Conservation (phyloP, 2,888 invertebrate genomes). For the Pseudoips prasinana region DNA sequence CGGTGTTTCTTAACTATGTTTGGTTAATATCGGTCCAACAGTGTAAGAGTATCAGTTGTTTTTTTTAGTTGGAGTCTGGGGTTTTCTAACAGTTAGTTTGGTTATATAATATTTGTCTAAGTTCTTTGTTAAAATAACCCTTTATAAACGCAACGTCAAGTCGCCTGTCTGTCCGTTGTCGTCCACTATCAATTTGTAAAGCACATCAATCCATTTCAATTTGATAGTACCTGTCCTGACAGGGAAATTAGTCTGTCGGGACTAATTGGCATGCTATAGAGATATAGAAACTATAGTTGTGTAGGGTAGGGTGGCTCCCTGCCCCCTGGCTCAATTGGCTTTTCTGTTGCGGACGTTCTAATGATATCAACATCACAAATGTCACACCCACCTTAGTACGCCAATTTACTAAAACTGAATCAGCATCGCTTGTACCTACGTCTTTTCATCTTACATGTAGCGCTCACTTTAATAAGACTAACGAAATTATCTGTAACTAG, state of each 20-base stretch:
- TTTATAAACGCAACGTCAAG: too few relatives aligned
- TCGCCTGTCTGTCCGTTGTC: too few relatives aligned
- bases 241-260: slow-evolving; percentile 12
- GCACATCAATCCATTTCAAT: too few relatives aligned
- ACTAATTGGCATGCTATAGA: slow-evolving; percentile 7
- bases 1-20: too few relatives aligned
- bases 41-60: too few relatives aligned
- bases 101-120: too few relatives aligned
- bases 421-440: background rate
- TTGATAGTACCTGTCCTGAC: background rate
- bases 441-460: background rate
- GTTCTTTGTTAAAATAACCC: too few relatives aligned
- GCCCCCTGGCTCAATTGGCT: slow-evolving; percentile 9
- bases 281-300: slow-evolving; percentile 3
- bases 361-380: slow-evolving; percentile 20
- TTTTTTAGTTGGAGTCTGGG: too few relatives aligned
- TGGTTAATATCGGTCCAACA: too few relatives aligned
- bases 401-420: slow-evolving; percentile 11
- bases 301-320: slow-evolving; percentile 5
- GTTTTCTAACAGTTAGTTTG: too few relatives aligned
- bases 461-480: slow-evolving; percentile 17
- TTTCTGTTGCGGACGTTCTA: slow-evolving; percentile 20
- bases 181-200: too few relatives aligned
- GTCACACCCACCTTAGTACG: slow-evolving; percentile 10
- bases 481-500: background rate